Conservation (phyloP, 2,113 vertebrate species). For the Calcarius ornatus region DNA sequence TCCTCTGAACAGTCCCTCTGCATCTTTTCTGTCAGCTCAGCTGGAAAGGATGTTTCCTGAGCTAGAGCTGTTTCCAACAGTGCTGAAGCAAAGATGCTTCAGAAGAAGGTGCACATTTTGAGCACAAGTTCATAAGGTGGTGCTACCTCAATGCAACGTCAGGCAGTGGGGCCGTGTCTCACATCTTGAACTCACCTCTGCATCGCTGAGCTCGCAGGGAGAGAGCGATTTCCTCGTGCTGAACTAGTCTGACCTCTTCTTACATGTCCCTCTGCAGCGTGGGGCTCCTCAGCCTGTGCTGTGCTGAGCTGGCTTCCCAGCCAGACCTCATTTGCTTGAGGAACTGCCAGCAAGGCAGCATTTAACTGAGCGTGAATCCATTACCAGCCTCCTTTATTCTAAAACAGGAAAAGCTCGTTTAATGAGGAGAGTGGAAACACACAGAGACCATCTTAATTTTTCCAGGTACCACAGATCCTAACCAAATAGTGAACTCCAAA, state of each 20-base stretch:
- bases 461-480: not conserved
- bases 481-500: not conserved
- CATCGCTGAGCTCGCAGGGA: accelerated
- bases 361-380: conserved; percentile 11
- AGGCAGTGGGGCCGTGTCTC: accelerated
- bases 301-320: conserved; percentile 21
- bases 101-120: not conserved
- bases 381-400: not conserved
- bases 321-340: not conserved
- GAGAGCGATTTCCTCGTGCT: accelerated
- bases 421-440: conserved; percentile 8
- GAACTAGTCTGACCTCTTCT: not conserved
- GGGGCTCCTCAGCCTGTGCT: not conserved
- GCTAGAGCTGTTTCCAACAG: not conserved
- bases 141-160: not conserved
- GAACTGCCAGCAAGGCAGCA: conserved; percentile 26
- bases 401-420: conserved; percentile 56
- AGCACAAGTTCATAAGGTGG: not conserved
- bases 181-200: not conserved
- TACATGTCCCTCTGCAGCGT: not conserved
- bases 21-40: not conserved
- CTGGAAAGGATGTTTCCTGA: not conserved
- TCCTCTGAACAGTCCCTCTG: not conserved
- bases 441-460: not conserved
- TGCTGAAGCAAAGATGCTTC: not conserved